phyloP scores from a whole-genome alignment of 2,113 vertebrate species.

The Corythornis madagascariensis region DNA sequence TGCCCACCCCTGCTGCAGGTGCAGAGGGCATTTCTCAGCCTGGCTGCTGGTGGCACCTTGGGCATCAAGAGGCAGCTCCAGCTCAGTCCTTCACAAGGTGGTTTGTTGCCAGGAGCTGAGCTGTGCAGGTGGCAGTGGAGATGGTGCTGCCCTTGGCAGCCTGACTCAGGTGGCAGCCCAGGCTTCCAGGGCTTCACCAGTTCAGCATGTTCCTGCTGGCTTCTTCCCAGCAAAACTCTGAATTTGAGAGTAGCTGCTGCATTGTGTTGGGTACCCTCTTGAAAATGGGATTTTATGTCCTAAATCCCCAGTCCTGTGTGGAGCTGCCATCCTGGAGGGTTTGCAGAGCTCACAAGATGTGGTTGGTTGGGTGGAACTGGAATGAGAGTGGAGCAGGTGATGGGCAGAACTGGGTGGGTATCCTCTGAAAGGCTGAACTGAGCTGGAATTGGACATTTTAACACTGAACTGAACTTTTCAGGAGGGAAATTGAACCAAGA shows the following conservation, averaged over 20 bases:
- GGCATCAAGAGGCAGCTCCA: background rate
- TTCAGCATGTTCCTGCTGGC: background rate
- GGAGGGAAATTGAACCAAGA: background rate
- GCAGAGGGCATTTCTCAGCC: background rate
- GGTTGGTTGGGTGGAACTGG: background rate
- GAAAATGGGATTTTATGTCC: background rate
- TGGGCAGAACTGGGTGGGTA: background rate
- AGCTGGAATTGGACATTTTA: background rate
- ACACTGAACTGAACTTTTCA: background rate
- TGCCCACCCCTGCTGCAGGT: background rate
- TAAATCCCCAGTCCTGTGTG: background rate
- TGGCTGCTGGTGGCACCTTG: background rate
- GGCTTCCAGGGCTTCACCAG: background rate
- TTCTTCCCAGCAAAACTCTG: background rate
- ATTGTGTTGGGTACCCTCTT: background rate
- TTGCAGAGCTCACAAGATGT: rapidly evolving
- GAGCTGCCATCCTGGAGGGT: background rate
- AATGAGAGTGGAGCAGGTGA: background rate
- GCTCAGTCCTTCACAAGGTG: background rate
- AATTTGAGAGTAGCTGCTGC: background rate
- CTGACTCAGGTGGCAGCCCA: background rate
- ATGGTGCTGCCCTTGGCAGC: background rate
- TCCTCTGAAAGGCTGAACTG: background rate
- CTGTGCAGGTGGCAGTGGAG: background rate
- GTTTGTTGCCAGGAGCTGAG: background rate